Base-by-base conservation (phyloP, 1,140 invertebrate genomes). In the Tigriopus japonicus region DNA sequence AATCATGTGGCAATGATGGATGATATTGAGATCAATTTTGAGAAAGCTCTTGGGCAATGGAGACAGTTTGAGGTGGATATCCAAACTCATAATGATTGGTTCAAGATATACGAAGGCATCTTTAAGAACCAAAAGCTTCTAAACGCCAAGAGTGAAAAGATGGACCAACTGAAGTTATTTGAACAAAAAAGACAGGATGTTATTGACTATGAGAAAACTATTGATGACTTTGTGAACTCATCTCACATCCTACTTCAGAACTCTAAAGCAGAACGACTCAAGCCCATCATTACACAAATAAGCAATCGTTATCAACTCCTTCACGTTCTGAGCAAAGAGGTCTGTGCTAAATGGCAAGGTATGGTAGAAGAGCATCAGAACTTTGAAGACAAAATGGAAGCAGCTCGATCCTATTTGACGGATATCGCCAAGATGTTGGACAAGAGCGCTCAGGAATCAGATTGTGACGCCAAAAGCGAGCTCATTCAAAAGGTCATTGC, bases 201-300 rank as follows among this genome's bases (percentile, higher is more conserved):
- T 59, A 71, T 81, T 40, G 77, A 76, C 19, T 83, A 85, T 67
- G 87, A 92, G 71, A 79, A 69, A 40, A 71, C 72, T 56, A 83
- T 95, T 62, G 90, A 95, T 72, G 76, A 79, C 24, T 93, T 95
- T 70, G 80, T 89, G 12, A 91, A 95, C 71, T 81, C 82, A 64
- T 86, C 86, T n/a, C 87, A 94, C 69, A 79, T 79, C 23, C 73
- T 95, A 52, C 77, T 92, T 0, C 85, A 91, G 68, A 76, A 81
- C 1, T 89, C 85, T 71, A 82, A 81, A 1, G 84, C 87, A 1
- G 86, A 91, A 64, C 78, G 85, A 55, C 79, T 95, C 6, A 89
- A 90, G 69, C 85, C 86, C 17, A 73, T 90, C 56, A 83, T 93
- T 17, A 85, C 86, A 0, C 89, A 94, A 75, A 81, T 93, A 14